Evolutionary conservation across 2,113 vertebrate genomes (phyloP), one percentile per base, ranked within the genome.

Genomic region (Anguilla rostrata): DNA sequence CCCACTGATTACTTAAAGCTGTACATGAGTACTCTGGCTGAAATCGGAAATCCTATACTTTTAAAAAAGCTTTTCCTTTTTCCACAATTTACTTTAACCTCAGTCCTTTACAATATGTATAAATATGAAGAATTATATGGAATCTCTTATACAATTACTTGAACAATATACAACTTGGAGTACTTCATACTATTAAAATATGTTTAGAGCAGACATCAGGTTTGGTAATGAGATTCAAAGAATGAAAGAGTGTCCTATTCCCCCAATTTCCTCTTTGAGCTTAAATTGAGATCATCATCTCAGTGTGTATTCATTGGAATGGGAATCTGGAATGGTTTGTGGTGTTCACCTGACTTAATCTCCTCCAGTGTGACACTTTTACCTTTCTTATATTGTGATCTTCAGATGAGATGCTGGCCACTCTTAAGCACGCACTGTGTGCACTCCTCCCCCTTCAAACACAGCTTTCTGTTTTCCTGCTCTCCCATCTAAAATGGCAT

Each of bases 211-310:
- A 46, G 7, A 85, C 7, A 78, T 39, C 56, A 40, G 22, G 29
- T 85, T 80, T 80, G 75, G 56, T 26, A 39, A 34, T 56, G 63
- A 4, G 66, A 84, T 78, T 84, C 41, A 84, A 40, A 53, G 66
- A 60, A 29, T 53, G n/a, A 29, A 0, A 18, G 39, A 26, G 39
- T 66, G 71, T 22, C 5, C 11, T 34, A 75, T 34, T 15, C n/a
- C 7, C 1, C 8, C 26, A 75, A 34, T 34, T 75, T 75, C 9
- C 71, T 75, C 26, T 75, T 34, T 12, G 26, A n/a, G 26, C 26
- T 26, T n/a, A 6, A 71, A n/a, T 71, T 60, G 57, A 60, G 57
- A 15, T 18, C 3, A 60, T 20, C 15, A 14, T 16, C 15, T 18
- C 43, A 18, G 57, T 60, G 34, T 46, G 43, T 46, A 46, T 8